Evolutionary conservation across 2,888 invertebrate genomes (phyloP).

Genomic region (Lordiphosa fenestrarum): DNA sequence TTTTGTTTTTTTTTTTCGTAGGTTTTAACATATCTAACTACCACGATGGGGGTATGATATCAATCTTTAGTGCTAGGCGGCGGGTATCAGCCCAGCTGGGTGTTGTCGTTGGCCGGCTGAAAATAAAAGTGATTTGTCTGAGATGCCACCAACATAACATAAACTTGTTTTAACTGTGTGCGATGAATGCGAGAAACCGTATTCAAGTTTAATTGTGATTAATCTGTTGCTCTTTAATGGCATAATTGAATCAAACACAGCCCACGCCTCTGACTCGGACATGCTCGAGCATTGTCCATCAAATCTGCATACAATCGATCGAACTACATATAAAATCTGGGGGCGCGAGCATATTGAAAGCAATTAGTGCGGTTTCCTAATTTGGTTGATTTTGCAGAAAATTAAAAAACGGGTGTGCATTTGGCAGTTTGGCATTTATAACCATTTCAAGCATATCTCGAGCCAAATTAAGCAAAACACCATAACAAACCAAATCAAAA

Average conservation of each 20-base stretch:
- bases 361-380: conserved; percentile 71
- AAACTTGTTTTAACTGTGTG: conserved; percentile 42
- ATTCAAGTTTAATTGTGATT: conserved; percentile 55
- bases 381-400: conserved; percentile 71
- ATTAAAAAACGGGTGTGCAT: conserved; percentile 62
- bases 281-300: conserved; percentile 37
- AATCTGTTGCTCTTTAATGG: conserved; percentile 58
- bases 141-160: conserved; percentile 18
- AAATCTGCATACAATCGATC: conserved; percentile 50
- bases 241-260: conserved; percentile 43
- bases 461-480: conserved; percentile 54
- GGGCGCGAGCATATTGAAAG: conserved; percentile 55
- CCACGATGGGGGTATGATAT: conserved; percentile 62
- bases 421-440: conserved; percentile 41
- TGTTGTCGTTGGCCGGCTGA: conserved; percentile 39
- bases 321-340: conserved; percentile 24
- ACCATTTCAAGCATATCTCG: conserved; percentile 35
- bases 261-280: conserved; percentile 35
- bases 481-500: conserved; percentile 6
- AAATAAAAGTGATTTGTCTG: conserved; percentile 70
- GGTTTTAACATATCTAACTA: conserved; percentile 26
- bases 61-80: conserved; percentile 62
- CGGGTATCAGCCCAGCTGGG: conserved; percentile 23
- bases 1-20: conserved; percentile 25
- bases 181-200: conserved; percentile 37